phyloP scores from a whole-genome alignment of 2,888 invertebrate genomes.

The Mythimna pallens region DNA sequence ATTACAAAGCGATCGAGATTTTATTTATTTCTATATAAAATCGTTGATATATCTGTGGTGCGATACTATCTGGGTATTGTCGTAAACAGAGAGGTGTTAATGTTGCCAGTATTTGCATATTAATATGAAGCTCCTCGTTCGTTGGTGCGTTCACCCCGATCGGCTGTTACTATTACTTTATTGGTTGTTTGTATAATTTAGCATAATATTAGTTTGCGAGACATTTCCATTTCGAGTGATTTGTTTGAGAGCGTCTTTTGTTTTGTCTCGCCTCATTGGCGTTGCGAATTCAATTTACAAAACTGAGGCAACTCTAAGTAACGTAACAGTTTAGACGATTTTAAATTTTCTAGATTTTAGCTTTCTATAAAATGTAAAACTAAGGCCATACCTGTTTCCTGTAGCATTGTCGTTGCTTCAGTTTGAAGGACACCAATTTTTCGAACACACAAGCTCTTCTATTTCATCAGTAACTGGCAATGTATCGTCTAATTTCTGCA shows the following conservation, averaged over 20 bases:
- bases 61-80: conserved; percentile 35
- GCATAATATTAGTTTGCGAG: conserved; percentile 50
- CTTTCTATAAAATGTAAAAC: not conserved
- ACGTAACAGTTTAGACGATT: not conserved
- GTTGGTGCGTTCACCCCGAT: conserved; percentile 58
- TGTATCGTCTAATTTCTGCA: not conserved
- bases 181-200: conserved; percentile 56
- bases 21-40: conserved; percentile 12
- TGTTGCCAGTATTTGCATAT: conserved; percentile 56
- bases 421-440: not conserved
- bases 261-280: conserved; percentile 8
- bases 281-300: not conserved
- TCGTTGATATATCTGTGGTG: conserved; percentile 7
- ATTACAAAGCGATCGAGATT: conserved; percentile 19
- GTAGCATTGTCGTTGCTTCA: not conserved
- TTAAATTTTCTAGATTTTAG: too few species aligned
- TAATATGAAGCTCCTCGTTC: conserved; percentile 50
- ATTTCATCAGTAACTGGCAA: not conserved
- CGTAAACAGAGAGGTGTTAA: conserved; percentile 55
- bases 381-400: not conserved
- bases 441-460: not conserved
- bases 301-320: not conserved
- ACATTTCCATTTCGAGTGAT: conserved; percentile 22
- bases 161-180: conserved; percentile 50
- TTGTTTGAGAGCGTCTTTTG: conserved; percentile 23